Evolutionary conservation across 2,888 invertebrate genomes (phyloP).

Genomic region (Ceratothoa steindachneri): DNA sequence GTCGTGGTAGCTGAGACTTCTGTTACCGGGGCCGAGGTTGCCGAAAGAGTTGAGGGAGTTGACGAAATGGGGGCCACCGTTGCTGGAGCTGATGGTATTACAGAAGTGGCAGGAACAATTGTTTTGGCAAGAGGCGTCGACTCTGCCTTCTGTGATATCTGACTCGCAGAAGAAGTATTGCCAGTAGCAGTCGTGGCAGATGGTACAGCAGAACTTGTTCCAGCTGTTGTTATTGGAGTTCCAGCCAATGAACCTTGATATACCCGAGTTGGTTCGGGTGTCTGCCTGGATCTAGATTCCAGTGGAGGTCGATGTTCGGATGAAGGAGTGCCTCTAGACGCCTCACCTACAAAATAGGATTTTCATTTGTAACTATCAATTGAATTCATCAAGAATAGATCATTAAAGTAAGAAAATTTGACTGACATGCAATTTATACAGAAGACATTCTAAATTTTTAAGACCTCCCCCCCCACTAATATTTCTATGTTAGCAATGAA

Average conservation of each 20-base stretch:
- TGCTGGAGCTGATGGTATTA: neutral
- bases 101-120: neutral
- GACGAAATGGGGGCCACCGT: neutral
- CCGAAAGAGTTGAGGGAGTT: neutral
- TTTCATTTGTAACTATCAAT: neutral
- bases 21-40: neutral
- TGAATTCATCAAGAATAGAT: no score
- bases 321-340: slow-evolving; percentile 46
- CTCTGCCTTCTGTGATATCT: neutral
- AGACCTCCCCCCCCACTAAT: no score
- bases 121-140: neutral
- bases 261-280: slow-evolving; percentile 45
- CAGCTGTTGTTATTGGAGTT: slow-evolving; percentile 31
- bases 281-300: slow-evolving; percentile 44
- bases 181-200: slow-evolving; percentile 28
- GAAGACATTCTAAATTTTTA: no score
- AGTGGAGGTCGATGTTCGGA: slow-evolving; percentile 44
- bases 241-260: slow-evolving; percentile 45
- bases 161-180: neutral
- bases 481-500: no score
- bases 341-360: slow-evolving; percentile 36
- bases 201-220: slow-evolving; percentile 14
- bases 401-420: no score
- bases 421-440: no score
- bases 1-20: neutral